Base-by-base conservation (phyloP, 2,888 invertebrate species). In the Pseudanteris insignis region DNA sequence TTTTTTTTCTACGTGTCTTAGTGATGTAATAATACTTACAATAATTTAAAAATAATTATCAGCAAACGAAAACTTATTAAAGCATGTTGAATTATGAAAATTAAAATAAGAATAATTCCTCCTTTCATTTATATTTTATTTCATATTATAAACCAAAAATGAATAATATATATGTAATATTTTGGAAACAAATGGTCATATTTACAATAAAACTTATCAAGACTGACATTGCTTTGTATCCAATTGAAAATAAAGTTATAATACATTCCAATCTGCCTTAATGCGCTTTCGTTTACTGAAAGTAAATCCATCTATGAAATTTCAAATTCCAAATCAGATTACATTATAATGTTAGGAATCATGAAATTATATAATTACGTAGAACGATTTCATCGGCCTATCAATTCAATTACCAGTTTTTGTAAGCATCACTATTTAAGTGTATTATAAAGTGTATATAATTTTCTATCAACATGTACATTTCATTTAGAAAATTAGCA, bases 41-140 rank as follows among this genome's bases (percentile, higher is more conserved):
- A n/a, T 6, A 26, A 26, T 26, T 26, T 18, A 18, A n/a, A 26
- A 26, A 26, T 2, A 26, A n/a, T n/a, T n/a, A 26, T 26, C 26
- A 26, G 26, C 26, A 26, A 26, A 26, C 26, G 26, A 26, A 26
- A 26, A 26, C 26, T n/a, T 26, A 26, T 26, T 26, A n/a, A 26
- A 26, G 26, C 26, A 26, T 26, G 3, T 26, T 26, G 26, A 26
- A 26, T n/a, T n/a, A n/a, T n/a, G n/a, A n/a, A n/a, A n/a, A n/a
- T n/a, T n/a, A n/a, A n/a, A n/a, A n/a, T n/a, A n/a, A n/a, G n/a
- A n/a, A n/a, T n/a, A n/a, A n/a, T n/a, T n/a, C n/a, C n/a, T n/a
- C n/a, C n/a, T n/a, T n/a, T n/a, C n/a, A n/a, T n/a, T n/a, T n/a
- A n/a, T n/a, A n/a, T n/a, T n/a, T n/a, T n/a, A n/a, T n/a, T n/a